These are phyloP conservation scores for Eulemur coronatus DNA, from an alignment of 2,797 vertebrate genomes.

Conservation along the genomic window DNA sequence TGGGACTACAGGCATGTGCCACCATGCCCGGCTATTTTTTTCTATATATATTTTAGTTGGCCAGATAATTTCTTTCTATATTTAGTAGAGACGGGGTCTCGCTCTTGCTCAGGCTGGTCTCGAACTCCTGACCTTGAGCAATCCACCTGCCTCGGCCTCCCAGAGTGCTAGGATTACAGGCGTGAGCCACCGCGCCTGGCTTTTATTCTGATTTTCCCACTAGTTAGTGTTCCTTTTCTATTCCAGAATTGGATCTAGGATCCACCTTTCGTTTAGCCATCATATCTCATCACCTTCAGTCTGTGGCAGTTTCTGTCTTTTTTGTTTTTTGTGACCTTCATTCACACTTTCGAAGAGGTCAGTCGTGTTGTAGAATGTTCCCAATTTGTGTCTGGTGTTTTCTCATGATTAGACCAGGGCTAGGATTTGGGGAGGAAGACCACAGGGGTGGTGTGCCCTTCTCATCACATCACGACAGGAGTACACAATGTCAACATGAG, in stretches of 20 bases:
- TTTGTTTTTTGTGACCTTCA: not conserved
- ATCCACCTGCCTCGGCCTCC: no score
- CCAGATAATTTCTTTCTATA: no score
- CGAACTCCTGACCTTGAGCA: no score
- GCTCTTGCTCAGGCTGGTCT: no score
- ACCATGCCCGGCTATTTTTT: no score
- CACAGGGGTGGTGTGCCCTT: not conserved
- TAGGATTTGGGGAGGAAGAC: not conserved
- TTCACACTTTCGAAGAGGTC: not conserved
- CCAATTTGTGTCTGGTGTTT: not conserved
- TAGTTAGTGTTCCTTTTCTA: not conserved
- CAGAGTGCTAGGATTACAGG: no score
- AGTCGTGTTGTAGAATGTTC: not conserved
- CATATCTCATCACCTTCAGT: not conserved
- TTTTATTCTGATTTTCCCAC: not conserved
- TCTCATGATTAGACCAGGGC: not conserved
- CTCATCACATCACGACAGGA: not conserved
- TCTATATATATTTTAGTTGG: no score
- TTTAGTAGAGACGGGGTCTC: no score
- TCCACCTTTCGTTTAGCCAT: not conserved
- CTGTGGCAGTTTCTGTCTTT: not conserved
- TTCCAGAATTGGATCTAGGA: not conserved
- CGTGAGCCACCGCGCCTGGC: no score
- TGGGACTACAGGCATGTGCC: no score
- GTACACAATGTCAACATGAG: not conserved